Conservation (phyloP, 1,140 invertebrate genomes). For the Stegodyphus mimosarum region DNA sequence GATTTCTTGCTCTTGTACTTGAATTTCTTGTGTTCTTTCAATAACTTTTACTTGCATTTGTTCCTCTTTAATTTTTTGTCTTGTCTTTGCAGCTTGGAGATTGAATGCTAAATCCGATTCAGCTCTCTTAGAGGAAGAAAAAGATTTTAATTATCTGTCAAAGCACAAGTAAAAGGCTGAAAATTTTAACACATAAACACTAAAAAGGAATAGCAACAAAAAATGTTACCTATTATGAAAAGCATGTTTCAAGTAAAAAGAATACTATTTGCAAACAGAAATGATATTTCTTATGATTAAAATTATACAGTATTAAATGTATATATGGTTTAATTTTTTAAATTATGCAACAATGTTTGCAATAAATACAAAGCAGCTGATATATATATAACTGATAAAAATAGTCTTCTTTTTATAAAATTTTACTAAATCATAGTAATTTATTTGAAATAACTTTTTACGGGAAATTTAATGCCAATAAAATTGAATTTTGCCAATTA, state of each 20-base stretch:
- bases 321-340: no score
- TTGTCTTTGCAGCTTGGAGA: slow-evolving; percentile 71
- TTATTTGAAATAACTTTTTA: no score
- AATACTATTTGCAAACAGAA: neutral
- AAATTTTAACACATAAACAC: neutral
- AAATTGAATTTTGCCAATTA: no score
- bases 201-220: neutral
- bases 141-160: neutral
- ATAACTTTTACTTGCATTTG: slow-evolving; percentile 70
- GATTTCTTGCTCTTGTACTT: slow-evolving; percentile 67
- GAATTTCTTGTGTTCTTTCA: slow-evolving; percentile 70
- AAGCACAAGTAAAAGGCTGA: no score
- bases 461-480: no score
- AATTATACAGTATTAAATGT: no score
- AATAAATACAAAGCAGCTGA: no score
- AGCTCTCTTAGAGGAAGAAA: slow-evolving; percentile 65
- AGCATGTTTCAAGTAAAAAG: neutral
- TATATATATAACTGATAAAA: no score
- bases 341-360: no score
- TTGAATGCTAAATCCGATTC: slow-evolving; percentile 70
- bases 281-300: neutral
- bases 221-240: neutral
- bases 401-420: no score
- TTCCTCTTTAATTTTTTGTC: slow-evolving; percentile 71
- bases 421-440: no score